Base-by-base conservation (phyloP, 1,140 invertebrate species). In the Trissolcus basalis region DNA sequence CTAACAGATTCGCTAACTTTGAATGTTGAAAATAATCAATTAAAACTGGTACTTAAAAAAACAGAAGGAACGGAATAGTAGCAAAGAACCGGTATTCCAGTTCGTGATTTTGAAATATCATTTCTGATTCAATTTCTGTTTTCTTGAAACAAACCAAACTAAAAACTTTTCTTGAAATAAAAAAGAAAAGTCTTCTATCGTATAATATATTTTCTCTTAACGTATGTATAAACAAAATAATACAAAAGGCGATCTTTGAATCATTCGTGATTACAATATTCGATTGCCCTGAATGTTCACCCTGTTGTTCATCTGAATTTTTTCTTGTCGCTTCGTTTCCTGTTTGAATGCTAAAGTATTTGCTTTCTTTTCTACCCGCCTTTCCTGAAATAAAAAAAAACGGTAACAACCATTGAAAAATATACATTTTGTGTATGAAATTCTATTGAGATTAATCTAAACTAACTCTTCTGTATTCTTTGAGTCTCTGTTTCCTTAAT, bases 281-380 rank as follows among this genome's bases (percentile, higher is more conserved):
- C 86, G 90, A 69, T 92, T 93, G 41, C 92, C 93, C 85, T 94
- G 92, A 70, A 94, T 83, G 85, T 94, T 94, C 80, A 90, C 90
- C 81, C 85, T 91, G 76, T 93, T 93, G 82, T 96, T 96, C 58
- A 95, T 86, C 67, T 91, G 85, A 55, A 95, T 92, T 82, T 95
- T 94, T 80, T 94, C 92, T 84, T 95, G 93, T 33, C 91, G 86
- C 82, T 95, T 95, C 86, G 95, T 94, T 84, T 98, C 96, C 76
- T 95, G 93, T 83, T 96, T 96, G 85, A 98, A 98, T 0, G 95
- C 95, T 63, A 92, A 85, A 15, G 91, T 92, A 82, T 97, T 98
- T 0, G 92, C 90, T 84, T 98, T 98, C 85, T 94, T 94, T 83
- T 98, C 96, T 60, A 93, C 82, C 84, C 96, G 90, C 80, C 97